Evolutionary conservation across 2,888 invertebrate species (phyloP).

Genomic region (Diabrotica balteata): DNA sequence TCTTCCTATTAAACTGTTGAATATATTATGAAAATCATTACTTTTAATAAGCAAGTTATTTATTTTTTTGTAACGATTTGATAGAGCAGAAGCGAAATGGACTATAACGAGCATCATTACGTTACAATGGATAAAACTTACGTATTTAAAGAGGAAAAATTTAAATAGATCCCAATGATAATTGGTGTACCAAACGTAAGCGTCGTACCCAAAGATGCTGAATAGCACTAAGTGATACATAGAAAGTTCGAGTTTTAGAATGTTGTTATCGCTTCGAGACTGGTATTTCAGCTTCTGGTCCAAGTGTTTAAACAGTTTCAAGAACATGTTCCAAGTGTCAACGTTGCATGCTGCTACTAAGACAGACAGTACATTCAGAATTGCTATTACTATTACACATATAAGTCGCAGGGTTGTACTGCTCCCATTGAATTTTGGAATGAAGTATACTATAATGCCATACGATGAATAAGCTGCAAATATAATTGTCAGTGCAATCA

Average conservation of each 20-base stretch:
- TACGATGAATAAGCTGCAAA: conserved; percentile 19
- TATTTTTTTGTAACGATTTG: conserved; percentile 30
- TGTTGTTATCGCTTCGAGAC: not conserved
- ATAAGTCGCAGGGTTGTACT: conserved; percentile 22
- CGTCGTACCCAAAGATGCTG: conserved; percentile 31
- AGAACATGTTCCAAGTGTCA: conserved; percentile 33
- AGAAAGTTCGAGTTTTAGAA: conserved; percentile 22
- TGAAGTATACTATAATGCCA: conserved; percentile 24
- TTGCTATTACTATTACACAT: conserved; percentile 13
- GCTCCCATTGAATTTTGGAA: conserved; percentile 21
- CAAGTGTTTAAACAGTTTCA: conserved; percentile 27
- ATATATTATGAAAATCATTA: conserved; percentile 32
- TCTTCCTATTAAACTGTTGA: conserved; percentile 31
- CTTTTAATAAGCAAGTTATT: conserved; percentile 32
- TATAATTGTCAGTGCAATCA: conserved; percentile 18
- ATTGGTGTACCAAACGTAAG: conserved; percentile 28
- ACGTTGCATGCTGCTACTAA: conserved; percentile 28
- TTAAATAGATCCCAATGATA: conserved; percentile 25
- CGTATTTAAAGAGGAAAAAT: conserved; percentile 27
- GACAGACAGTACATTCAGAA: conserved; percentile 26
- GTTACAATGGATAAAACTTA: conserved; percentile 26
- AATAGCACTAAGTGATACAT: conserved; percentile 21
- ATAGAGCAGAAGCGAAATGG: conserved; percentile 35
- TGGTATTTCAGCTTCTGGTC: conserved; percentile 31
- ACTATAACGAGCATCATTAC: conserved; percentile 26